A percentile compares a stretch with the other conserved stretches of the same genome.
phyloP scores from a whole-genome alignment of 2,888 invertebrate species.

The Drosophila borborema region DNA sequence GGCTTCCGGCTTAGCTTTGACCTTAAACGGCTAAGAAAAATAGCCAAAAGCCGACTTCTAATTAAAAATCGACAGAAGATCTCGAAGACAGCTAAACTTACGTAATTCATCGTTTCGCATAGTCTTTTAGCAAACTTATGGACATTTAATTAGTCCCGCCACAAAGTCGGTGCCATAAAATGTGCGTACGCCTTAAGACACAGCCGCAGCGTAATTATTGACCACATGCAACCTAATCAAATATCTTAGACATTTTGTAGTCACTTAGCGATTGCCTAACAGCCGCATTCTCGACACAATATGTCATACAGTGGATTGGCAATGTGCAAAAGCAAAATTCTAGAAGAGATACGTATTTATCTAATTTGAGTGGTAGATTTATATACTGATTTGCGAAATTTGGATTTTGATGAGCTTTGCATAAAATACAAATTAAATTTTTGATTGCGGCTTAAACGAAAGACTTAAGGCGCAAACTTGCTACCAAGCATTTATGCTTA shows the following conservation, averaged over 20 bases:
- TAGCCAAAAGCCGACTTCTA: slow-evolving; percentile 61
- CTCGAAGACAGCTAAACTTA: slow-evolving; percentile 47
- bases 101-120: slow-evolving; percentile 41
- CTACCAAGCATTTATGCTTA: neutral
- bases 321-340: neutral
- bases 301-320: slow-evolving; percentile 16
- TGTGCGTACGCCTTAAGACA: slow-evolving; percentile 29
- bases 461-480: slow-evolving; percentile 3
- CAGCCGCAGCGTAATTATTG: slow-evolving; percentile 4
- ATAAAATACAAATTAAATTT: neutral
- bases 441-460: neutral
- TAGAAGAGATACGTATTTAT: neutral
- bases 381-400: neutral
- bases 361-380: neutral
- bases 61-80: slow-evolving; percentile 70
- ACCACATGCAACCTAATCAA: slow-evolving; percentile 13
- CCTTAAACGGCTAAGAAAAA: slow-evolving; percentile 67
- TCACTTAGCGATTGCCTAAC: slow-evolving; percentile 25
- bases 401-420: neutral
- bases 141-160: slow-evolving; percentile 58
- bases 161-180: slow-evolving; percentile 35
- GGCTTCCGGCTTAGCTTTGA: slow-evolving; percentile 77
- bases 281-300: slow-evolving; percentile 27
- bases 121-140: slow-evolving; percentile 39
- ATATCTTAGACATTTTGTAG: slow-evolving; percentile 28